Evolutionary conservation across 2,888 invertebrate genomes (phyloP).

Genomic region (Pristionchus maxplancki): DNA sequence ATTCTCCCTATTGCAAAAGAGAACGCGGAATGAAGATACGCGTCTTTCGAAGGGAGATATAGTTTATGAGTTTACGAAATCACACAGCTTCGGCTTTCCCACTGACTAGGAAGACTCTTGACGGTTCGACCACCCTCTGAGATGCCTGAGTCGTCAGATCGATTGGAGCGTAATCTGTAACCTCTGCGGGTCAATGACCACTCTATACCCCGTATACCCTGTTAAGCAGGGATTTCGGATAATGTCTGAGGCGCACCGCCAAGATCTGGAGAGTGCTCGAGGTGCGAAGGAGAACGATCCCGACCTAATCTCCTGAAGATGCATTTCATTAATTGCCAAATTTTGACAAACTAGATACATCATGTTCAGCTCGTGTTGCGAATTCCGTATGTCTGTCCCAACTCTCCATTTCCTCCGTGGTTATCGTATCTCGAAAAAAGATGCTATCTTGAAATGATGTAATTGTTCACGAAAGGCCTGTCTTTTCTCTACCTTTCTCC

Average conservation of each 20-base stretch:
- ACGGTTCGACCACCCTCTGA: neutral
- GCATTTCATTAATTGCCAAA: neutral
- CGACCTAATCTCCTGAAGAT: neutral
- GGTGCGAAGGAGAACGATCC: constrained; percentile 8
- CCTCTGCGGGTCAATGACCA: no score
- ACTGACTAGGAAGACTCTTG: constrained; percentile 5
- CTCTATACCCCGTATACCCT: neutral
- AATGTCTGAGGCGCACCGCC: constrained; percentile 39
- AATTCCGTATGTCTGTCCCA: neutral
- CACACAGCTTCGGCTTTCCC: neutral
- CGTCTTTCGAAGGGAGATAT: no score
- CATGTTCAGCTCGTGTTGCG: neutral
- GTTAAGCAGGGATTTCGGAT: constrained; percentile 6
- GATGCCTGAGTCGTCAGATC: constrained; percentile 10
- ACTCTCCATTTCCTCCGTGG: neutral
- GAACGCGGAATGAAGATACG: no score
- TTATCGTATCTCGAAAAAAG: neutral
- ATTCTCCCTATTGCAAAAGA: no score
- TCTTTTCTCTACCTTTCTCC: no score
- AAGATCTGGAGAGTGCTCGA: neutral
- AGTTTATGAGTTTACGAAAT: neutral
- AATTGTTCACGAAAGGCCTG: no score
- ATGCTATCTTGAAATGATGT: neutral
- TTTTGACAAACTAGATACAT: neutral
- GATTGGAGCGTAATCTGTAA: neutral